Percentiles rank a stretch among this genome's conserved stretches.
Evolutionary conservation across 2,113 vertebrate species (phyloP).

Genomic region (Gambusia holbrooki): DNA sequence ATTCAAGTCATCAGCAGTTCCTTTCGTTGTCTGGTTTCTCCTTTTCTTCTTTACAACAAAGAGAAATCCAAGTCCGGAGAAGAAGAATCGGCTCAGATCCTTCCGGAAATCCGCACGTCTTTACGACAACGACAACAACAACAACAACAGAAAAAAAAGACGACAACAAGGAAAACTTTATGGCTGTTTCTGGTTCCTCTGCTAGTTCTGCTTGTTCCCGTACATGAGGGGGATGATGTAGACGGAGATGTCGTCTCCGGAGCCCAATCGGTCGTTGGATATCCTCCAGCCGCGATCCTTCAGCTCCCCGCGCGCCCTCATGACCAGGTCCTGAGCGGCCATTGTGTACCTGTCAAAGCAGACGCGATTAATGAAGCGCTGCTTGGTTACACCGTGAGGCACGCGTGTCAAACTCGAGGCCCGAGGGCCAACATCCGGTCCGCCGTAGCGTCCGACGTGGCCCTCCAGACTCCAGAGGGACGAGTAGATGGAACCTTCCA

Average conservation of each 20-base stretch:
- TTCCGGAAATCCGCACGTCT: constrained; percentile 44
- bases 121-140: neutral
- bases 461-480: no score
- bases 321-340: constrained; percentile 95
- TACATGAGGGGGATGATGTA: constrained; percentile 94
- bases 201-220: constrained; percentile 85
- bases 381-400: neutral
- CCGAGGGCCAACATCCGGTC: no score
- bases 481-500: no score
- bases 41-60: constrained; percentile 21
- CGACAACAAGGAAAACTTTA: neutral
- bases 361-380: neutral
- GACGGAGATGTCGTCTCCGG: constrained; percentile 97
- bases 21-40: constrained; percentile 4
- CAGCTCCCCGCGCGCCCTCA: constrained; percentile 92
- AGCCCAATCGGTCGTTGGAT: constrained; percentile 91
- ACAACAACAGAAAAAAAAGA: constrained; percentile 8
- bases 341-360: constrained; percentile 88
- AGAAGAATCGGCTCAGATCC: constrained; percentile 15
- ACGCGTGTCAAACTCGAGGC: no score
- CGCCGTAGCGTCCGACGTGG: no score
- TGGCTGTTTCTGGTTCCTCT: neutral
- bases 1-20: neutral
- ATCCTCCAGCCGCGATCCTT: constrained; percentile 97
- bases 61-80: constrained; percentile 14